Conservation (phyloP, 2,888 invertebrate species). For the Leptopilina drosophilae region DNA sequence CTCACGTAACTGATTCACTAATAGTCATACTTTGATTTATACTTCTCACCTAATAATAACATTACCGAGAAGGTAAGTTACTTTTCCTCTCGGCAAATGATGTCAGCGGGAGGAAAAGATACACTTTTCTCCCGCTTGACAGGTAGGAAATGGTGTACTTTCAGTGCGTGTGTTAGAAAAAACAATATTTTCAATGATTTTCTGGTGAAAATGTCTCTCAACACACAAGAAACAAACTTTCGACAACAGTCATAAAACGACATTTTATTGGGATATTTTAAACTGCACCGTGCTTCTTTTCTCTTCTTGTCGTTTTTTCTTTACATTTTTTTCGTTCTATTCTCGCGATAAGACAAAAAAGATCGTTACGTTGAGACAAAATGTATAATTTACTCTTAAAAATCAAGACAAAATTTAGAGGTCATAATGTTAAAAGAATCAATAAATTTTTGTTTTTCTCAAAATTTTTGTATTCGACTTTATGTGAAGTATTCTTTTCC, state of each 20-base stretch:
- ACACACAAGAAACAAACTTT: slow-evolving; percentile 16
- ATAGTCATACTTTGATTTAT: no score
- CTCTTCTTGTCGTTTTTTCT: not conserved
- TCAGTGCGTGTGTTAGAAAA: no score
- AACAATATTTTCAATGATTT: not conserved
- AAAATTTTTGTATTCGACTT: not conserved
- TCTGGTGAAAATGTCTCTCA: not conserved
- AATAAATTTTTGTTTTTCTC: not conserved
- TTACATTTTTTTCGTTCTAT: not conserved
- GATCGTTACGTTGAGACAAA: not conserved
- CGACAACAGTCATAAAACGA: slow-evolving; percentile 2
- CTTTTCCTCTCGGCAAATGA: no score
- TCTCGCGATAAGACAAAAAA: not conserved
- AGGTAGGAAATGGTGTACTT: no score
- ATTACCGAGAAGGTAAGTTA: no score
- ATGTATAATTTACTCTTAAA: slow-evolving; percentile 18
- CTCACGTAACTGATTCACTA: no score
- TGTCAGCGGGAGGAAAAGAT: no score
- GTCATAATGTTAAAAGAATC: slow-evolving; percentile 5
- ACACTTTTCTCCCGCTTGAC: no score
- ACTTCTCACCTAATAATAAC: no score
- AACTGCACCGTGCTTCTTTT: not conserved
- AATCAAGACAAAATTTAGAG: not conserved
- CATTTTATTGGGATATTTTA: slow-evolving; percentile 28
- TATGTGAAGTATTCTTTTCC: not conserved